Percentiles rank a stretch among this genome's conserved stretches.
These are phyloP conservation scores for Rhogogaster chlorosoma DNA, from an alignment of 2,888 invertebrate species.

Conservation along the genomic window DNA sequence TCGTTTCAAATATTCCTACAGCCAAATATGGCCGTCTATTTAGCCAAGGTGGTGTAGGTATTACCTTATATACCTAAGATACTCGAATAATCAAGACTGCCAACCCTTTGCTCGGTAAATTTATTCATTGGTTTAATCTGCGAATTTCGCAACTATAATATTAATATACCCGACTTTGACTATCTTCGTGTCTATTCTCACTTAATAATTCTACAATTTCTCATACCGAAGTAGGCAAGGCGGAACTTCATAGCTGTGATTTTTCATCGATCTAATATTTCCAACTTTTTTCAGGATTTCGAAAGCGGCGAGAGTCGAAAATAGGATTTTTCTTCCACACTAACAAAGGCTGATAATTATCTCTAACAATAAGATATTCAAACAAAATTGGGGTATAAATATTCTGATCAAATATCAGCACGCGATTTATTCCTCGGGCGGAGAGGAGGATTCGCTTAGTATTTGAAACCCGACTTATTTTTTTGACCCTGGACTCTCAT, in stretches of 20 bases:
- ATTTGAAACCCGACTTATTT: not conserved
- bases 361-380: not conserved
- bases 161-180: not conserved
- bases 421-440: not conserved
- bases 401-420: not conserved
- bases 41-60: not conserved
- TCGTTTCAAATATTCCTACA: not conserved
- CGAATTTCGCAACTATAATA: not conserved
- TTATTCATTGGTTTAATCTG: conserved; percentile 1
- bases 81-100: not conserved
- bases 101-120: not conserved
- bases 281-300: not conserved
- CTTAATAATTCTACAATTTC: not conserved
- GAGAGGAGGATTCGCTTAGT: not conserved
- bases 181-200: not conserved
- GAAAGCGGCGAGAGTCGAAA: not conserved
- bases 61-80: not conserved
- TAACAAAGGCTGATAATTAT: not conserved
- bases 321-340: not conserved
- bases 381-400: not conserved
- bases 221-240: too few species aligned
- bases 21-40: not conserved
- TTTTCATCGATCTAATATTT: not conserved
- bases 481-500: not conserved
- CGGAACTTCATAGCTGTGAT: not conserved